phyloP scores from a whole-genome alignment of 2,797 vertebrate genomes.

The Sebastes variabilis region DNA sequence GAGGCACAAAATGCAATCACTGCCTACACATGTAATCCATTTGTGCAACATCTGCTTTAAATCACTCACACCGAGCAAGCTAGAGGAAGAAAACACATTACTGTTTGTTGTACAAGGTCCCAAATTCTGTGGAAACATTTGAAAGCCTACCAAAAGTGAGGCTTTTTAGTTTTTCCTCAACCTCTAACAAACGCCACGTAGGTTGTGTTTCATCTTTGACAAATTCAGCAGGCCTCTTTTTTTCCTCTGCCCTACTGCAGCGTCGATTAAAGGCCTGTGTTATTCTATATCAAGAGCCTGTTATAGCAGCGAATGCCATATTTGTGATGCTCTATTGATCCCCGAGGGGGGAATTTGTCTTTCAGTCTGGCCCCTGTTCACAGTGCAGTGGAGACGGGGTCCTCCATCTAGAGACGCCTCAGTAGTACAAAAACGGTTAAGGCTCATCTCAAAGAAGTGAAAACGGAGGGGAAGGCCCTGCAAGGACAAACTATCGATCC shows the following conservation, averaged over 20 bases:
- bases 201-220: constrained; percentile 47
- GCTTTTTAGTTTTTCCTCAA: constrained; percentile 14
- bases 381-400: neutral
- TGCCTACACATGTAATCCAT: constrained; percentile 51
- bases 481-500: constrained; percentile 78
- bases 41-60: constrained; percentile 41
- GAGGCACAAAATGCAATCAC: constrained; percentile 13
- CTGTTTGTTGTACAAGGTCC: constrained; percentile 8
- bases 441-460: constrained; percentile 53
- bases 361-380: constrained; percentile 16
- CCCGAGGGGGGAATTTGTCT: constrained; percentile 13
- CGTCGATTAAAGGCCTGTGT: constrained; percentile 47
- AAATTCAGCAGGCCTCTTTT: constrained; percentile 10
- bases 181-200: constrained; percentile 20
- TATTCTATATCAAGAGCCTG: constrained; percentile 42
- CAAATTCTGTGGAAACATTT: constrained; percentile 23
- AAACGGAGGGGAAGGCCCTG: constrained; percentile 65
- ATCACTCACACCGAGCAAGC: neutral
- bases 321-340: constrained; percentile 58
- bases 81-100: neutral
- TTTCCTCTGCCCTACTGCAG: neutral
- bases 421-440: constrained; percentile 47
- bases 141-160: neutral
- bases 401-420: neutral
- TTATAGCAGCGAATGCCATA: constrained; percentile 27